Conservation (phyloP, 2,888 invertebrate genomes). For the Acrocyrtus sp. region DNA sequence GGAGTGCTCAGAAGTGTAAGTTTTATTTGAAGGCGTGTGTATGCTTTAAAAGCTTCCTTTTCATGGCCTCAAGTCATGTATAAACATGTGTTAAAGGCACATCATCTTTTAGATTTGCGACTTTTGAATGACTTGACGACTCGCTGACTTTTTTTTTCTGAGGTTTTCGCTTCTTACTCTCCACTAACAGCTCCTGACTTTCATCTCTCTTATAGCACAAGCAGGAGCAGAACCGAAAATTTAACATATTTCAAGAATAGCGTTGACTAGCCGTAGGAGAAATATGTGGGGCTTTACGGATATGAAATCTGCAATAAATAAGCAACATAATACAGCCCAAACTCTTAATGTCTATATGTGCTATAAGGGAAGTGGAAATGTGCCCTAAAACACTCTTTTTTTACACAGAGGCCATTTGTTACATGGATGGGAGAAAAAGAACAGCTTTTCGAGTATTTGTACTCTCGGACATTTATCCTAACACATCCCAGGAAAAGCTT, state of each 20-base stretch:
- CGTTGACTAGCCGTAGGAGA: slow-evolving; percentile 46
- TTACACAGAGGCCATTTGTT: too few species aligned
- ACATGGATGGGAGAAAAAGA: too few species aligned
- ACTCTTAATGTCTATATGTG: too few species aligned
- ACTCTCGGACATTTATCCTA: too few species aligned
- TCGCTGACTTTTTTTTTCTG: slow-evolving; percentile 20
- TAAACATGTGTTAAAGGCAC: slow-evolving; percentile 38
- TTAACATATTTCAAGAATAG: slow-evolving; percentile 48
- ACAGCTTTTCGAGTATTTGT: too few species aligned
- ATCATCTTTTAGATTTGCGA: slow-evolving; percentile 34
- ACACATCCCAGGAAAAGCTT: too few species aligned
- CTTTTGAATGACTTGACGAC: slow-evolving; percentile 45
- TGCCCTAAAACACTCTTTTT: too few species aligned
- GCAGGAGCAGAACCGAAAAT: background rate
- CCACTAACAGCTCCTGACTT: slow-evolving; percentile 37
- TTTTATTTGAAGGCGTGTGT: background rate
- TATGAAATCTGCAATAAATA: slow-evolving; percentile 22
- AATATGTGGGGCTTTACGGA: slow-evolving; percentile 17
- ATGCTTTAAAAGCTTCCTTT: slow-evolving; percentile 24
- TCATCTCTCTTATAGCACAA: slow-evolving; percentile 23
- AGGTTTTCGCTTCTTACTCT: too few species aligned
- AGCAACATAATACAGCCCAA: too few species aligned
- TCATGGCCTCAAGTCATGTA: slow-evolving; percentile 28
- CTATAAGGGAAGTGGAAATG: too few species aligned
- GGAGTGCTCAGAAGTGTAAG: too few species aligned